Conservation (phyloP, 2,113 vertebrate genomes). For the Jaculus jaculus region DNA sequence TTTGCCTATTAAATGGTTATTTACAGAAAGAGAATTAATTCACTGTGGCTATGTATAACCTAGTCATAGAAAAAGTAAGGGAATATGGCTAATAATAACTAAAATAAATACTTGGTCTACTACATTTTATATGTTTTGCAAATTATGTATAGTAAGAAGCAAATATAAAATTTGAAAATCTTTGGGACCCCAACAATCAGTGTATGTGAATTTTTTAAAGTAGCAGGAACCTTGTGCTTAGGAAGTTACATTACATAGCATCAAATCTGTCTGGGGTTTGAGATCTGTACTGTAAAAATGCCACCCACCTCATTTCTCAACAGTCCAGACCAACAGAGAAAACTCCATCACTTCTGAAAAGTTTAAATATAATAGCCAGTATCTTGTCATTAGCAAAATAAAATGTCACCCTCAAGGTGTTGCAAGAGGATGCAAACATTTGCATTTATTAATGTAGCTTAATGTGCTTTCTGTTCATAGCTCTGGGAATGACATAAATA, state of each 20-base stretch:
- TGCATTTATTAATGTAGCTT: constrained; percentile 46
- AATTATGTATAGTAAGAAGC: background rate
- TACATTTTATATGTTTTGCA: constrained; percentile 33
- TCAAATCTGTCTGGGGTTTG: background rate
- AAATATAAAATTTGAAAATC: background rate
- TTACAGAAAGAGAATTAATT: background rate
- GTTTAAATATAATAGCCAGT: background rate
- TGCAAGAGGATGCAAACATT: constrained; percentile 37
- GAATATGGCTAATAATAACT: constrained; percentile 30
- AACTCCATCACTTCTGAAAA: background rate
- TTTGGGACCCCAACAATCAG: background rate
- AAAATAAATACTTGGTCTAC: background rate
- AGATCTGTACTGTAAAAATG: background rate
- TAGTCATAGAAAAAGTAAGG: constrained; percentile 27
- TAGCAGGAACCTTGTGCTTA: background rate
- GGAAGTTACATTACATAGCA: background rate
- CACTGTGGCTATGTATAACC: background rate
- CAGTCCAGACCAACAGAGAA: background rate
- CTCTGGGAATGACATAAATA: constrained; percentile 24
- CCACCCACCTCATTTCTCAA: background rate
- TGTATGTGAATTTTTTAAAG: background rate
- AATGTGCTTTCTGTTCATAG: constrained; percentile 26
- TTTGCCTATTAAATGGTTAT: background rate
- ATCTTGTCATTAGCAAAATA: constrained; percentile 39
- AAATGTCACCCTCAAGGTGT: constrained; percentile 14